Base-by-base conservation (phyloP, 2,888 invertebrate species). In the Dilophus febrilis region DNA sequence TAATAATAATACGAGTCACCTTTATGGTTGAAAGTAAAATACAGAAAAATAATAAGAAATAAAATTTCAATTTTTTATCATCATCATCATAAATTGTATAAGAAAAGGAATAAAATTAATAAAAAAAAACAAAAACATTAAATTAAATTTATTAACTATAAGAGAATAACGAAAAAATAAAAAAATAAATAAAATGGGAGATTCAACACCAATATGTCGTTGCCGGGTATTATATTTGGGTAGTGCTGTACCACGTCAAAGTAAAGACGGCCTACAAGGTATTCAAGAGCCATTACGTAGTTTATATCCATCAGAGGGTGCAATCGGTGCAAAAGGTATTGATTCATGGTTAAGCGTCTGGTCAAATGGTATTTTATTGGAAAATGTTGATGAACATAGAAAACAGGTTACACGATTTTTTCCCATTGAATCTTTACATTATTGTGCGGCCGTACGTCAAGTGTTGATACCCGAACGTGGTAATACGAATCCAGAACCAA, bases 311-410 rank as follows among this genome's bases (percentile, higher is more conserved):
- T 88, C 91, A 48, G 88, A 90, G 64, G 90, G 91, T 44, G 83
- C 87, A 44, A 72, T 84, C 45, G 77, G 84, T 8, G 81, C 86
- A 48, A 74, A 85, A 56, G 87, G 97, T 53, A 86, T 92, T 54
- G 88, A 91, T 66, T 88, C 94, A 48, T 92, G 92, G 90, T 69
- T 97, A 40, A 90, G 90, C 49, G 91, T 98, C 38, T 94, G 92
- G 87, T 88, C 88, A 46, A 94, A 94, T 58, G 97, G 97, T 37
- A 78, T 98, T 47, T 63, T 88, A 37, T 60, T 98, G 48, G 94
- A 97, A 66, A 97, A 97, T 61, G 86, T 94, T 27, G 94, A 94
- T 60, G 94, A 94, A 64, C 83, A 88, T 57, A 82, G 88, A 45
- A 85, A 90, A 61, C 81, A 90, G 59, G 85, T 94, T 47, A 90